Base-by-base conservation (phyloP, 2,888 invertebrate species). In the Hartigia nigra region DNA sequence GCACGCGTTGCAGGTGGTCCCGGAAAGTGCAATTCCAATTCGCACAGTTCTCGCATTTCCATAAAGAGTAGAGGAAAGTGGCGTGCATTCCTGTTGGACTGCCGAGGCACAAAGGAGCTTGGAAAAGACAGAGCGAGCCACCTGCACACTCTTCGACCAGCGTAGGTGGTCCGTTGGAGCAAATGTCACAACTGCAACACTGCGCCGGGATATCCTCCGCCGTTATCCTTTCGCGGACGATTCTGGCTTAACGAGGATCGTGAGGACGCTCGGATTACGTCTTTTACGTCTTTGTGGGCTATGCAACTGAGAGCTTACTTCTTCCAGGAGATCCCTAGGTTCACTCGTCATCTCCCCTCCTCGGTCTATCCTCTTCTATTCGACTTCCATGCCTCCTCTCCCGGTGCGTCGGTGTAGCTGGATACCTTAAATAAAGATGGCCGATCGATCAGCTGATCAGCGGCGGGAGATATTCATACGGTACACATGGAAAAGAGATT, bases 31-130 rank as follows among this genome's bases (percentile, higher is more conserved):
- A 83, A 83, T 83, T 85, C 84, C 83, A 84, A 88, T 88, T 90
- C 88, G 87, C 88, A 87, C 87, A 87, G 85, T 89, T 89, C 88
- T 87, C 87, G 87, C 88, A 84, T 88, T 89, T 88, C 90, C 89
- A 89, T 90, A 90, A 89, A 90, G 85, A 87, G 87, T 84, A 79
- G 86, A 89, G 88, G 88, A 89, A 90, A 90, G 88, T 88, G 84
- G 82, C 85, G 75, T 82, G 85, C 86, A 86, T 87, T 86, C 86
- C 82, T 84, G 79, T 81, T 55, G 32, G 34, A 72, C 72, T 31
- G 72, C 72, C 12, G 31, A 12, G 31, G 31, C 72, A 34, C 32
- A 76, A 76, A 23, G 34, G 36, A 12, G 37, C 74, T 72, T 80
- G 82, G 84, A 85, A 84, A 82, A 83, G 82, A 82, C 84, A 83